Conservation (phyloP, 2,797 vertebrate species). For the Phylloscopus collybita region DNA sequence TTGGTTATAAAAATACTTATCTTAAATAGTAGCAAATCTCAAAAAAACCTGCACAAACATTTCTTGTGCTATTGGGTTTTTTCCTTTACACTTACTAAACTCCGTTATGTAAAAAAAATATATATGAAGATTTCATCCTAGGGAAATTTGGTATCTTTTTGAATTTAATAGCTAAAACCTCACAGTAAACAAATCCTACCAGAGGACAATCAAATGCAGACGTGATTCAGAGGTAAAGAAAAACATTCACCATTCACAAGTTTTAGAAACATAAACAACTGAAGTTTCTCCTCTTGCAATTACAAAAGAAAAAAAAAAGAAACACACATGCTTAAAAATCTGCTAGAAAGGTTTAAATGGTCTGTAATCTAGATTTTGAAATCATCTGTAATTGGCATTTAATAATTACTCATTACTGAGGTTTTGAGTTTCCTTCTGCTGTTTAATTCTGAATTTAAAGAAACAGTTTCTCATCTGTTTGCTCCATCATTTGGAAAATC, state of each 20-base stretch:
- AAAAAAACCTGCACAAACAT: background rate
- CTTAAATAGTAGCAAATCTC: background rate
- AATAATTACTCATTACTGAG: background rate
- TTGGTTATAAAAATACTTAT: background rate
- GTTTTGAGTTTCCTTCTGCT: background rate
- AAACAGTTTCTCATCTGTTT: background rate
- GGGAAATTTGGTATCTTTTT: background rate
- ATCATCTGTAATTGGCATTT: background rate
- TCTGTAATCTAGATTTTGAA: background rate
- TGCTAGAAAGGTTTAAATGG: background rate
- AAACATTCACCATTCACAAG: background rate
- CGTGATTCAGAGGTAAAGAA: background rate
- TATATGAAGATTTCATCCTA: background rate
- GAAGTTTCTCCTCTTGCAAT: background rate
- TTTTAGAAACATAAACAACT: background rate
- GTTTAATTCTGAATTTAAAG: background rate
- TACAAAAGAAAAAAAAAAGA: background rate
- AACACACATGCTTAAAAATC: background rate
- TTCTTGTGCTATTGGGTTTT: background rate
- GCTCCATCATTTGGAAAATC: background rate
- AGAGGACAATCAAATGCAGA: background rate
- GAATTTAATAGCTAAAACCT: background rate
- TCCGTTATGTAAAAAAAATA: background rate
- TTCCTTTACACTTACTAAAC: background rate
- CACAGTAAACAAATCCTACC: background rate